Conservation (phyloP, 2,888 invertebrate genomes). For the Nomada ferruginata region DNA sequence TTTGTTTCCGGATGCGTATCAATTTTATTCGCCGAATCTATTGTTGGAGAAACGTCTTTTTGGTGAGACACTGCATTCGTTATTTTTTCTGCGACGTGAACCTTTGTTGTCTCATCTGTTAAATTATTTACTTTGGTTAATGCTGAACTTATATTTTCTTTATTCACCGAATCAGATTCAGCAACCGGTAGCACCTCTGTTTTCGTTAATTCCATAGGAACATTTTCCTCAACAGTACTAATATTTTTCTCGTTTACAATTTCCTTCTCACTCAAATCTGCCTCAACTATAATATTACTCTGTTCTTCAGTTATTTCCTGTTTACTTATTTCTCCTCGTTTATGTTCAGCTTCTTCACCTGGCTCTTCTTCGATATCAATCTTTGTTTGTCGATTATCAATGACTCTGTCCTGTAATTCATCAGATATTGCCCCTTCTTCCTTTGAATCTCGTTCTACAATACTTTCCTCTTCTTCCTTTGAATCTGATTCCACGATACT, state of each 20-base stretch:
- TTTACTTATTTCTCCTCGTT: conserved; percentile 6
- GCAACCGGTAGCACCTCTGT: neutral
- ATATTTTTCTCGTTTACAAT: conserved; percentile 14
- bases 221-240: conserved; percentile 19
- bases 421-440: conserved; percentile 12
- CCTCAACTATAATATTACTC: conserved; percentile 20
- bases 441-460: neutral
- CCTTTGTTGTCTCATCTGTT: conserved; percentile 13
- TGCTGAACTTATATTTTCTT: conserved; percentile 35
- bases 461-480: conserved; percentile 6
- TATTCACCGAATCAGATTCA: conserved; percentile 29
- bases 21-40: conserved; percentile 27
- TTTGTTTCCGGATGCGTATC: conserved; percentile 14
- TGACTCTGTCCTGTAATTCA: conserved; percentile 18
- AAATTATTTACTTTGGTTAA: conserved; percentile 45
- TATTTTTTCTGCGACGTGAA: conserved; percentile 31
- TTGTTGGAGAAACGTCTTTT: conserved; percentile 13
- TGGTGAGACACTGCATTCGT: conserved; percentile 3
- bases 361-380: conserved; percentile 14
- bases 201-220: conserved; percentile 8
- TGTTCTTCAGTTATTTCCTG: conserved; percentile 31
- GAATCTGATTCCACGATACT: neutral
- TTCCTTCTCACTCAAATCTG: conserved; percentile 28
- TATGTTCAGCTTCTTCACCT: conserved; percentile 10
- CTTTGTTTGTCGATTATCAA: conserved; percentile 24